phyloP scores from a whole-genome alignment of 2,797 vertebrate genomes.

The Vireo griseus region DNA sequence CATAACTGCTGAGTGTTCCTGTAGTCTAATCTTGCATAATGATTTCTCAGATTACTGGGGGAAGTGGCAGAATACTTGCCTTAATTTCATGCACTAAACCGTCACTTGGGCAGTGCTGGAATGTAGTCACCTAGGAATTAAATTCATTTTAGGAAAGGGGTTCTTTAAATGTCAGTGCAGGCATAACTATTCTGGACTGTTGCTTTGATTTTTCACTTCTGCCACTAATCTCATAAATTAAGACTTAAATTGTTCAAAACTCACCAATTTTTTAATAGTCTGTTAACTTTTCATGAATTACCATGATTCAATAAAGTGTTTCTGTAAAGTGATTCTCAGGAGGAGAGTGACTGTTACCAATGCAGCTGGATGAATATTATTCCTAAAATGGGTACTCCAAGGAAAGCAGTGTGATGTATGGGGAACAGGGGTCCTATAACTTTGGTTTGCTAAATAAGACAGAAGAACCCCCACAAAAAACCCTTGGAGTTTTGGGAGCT shows the following conservation, averaged over 20 bases:
- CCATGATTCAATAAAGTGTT: not conserved
- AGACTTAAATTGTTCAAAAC: not conserved
- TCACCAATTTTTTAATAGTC: not conserved
- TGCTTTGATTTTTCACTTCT: not conserved
- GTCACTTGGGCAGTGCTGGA: not conserved
- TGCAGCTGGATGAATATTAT: not conserved
- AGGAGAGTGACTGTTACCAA: not conserved
- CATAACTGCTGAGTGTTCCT: not conserved
- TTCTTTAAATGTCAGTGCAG: not conserved
- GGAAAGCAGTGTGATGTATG: not conserved
- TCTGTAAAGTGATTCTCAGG: not conserved
- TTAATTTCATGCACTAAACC: not conserved
- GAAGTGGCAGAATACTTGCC: not conserved
- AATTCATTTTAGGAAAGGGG: not conserved
- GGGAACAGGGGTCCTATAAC: not conserved
- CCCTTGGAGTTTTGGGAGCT: not conserved
- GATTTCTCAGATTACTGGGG: not conserved
- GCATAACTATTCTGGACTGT: not conserved
- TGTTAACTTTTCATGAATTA: not conserved
- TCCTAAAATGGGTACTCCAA: not conserved
- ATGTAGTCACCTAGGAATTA: not conserved
- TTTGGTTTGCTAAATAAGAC: not conserved
- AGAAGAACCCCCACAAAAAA: not conserved
- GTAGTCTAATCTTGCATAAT: not conserved
- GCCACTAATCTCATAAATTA: not conserved